These are phyloP conservation scores for Elmis aenea DNA, from an alignment of 2,888 invertebrate species.

Conservation along the genomic window DNA sequence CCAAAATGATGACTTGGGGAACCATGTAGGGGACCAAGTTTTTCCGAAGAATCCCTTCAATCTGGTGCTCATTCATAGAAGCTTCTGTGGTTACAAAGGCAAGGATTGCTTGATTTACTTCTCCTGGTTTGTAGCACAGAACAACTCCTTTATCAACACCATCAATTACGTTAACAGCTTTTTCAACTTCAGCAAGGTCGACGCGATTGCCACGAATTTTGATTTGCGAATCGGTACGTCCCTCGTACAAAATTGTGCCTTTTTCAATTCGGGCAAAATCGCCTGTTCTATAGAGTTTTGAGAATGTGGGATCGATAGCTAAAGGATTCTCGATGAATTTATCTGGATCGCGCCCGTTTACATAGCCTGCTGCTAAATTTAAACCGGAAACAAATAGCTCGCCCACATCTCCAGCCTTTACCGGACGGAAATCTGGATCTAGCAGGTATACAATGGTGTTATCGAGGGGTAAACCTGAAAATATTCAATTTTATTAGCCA, in stretches of 20 bases:
- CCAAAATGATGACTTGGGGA: slow-evolving; percentile 69
- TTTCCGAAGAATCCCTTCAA: slow-evolving; percentile 61
- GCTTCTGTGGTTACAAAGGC: slow-evolving; percentile 56
- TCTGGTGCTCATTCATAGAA: slow-evolving; percentile 51
- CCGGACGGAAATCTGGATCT: slow-evolving; percentile 67
- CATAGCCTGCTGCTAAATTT: slow-evolving; percentile 78
- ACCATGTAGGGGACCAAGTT: slow-evolving; percentile 73
- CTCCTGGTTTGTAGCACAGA: slow-evolving; percentile 71
- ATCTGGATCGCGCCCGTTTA: slow-evolving; percentile 67
- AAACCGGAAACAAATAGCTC: slow-evolving; percentile 77
- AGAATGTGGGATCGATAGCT: slow-evolving; percentile 60
- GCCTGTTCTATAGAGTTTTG: slow-evolving; percentile 75
- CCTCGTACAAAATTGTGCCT: slow-evolving; percentile 66
- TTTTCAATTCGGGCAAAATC: slow-evolving; percentile 73
- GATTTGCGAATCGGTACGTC: slow-evolving; percentile 75
- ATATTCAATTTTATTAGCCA: not conserved
- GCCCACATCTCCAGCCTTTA: slow-evolving; percentile 69
- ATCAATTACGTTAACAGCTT: slow-evolving; percentile 58
- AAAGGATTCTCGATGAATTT: slow-evolving; percentile 73
- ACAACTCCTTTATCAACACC: slow-evolving; percentile 58
- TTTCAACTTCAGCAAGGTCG: slow-evolving; percentile 79
- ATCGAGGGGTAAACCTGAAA: slow-evolving; percentile 66
- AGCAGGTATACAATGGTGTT: slow-evolving; percentile 78
- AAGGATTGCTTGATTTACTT: slow-evolving; percentile 65
- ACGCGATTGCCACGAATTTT: slow-evolving; percentile 85